These are phyloP conservation scores for Calephelis virginiensis DNA, from an alignment of 1,140 invertebrate genomes.

Conservation along the genomic window DNA sequence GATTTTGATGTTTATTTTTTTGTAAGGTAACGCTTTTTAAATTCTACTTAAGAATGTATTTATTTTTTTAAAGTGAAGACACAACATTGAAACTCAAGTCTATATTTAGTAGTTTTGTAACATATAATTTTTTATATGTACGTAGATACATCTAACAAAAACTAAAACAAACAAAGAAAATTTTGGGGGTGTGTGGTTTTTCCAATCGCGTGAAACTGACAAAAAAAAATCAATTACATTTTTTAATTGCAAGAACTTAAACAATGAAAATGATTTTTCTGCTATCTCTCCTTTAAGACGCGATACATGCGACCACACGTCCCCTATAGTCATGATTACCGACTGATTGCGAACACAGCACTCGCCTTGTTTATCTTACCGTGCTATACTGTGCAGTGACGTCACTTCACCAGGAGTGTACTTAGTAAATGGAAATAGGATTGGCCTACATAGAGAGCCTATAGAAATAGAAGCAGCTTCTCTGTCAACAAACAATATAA, in stretches of 20 bases:
- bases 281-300: constrained; percentile 26
- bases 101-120: too few relatives aligned
- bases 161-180: too few relatives aligned
- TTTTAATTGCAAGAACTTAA: constrained; percentile 9
- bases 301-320: constrained; percentile 36
- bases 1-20: too few relatives aligned
- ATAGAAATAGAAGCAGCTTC: background rate
- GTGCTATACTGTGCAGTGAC: constrained; percentile 11
- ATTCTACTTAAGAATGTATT: background rate
- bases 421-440: constrained; percentile 23
- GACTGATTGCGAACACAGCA: constrained; percentile 42
- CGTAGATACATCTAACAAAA: too few relatives aligned
- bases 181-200: too few relatives aligned
- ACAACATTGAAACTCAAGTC: constrained; percentile 8
- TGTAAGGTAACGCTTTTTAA: too few relatives aligned
- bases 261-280: constrained; percentile 16
- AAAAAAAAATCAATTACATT: too few relatives aligned
- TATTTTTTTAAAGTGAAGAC: background rate
- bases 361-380: constrained; percentile 36
- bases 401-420: constrained; percentile 15
- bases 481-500: background rate
- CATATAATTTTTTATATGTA: too few relatives aligned
- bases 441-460: constrained; percentile 4
- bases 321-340: constrained; percentile 37
- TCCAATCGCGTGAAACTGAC: too few relatives aligned